phyloP scores from a whole-genome alignment of 2,888 invertebrate species.

The Lamellibrachia columna region DNA sequence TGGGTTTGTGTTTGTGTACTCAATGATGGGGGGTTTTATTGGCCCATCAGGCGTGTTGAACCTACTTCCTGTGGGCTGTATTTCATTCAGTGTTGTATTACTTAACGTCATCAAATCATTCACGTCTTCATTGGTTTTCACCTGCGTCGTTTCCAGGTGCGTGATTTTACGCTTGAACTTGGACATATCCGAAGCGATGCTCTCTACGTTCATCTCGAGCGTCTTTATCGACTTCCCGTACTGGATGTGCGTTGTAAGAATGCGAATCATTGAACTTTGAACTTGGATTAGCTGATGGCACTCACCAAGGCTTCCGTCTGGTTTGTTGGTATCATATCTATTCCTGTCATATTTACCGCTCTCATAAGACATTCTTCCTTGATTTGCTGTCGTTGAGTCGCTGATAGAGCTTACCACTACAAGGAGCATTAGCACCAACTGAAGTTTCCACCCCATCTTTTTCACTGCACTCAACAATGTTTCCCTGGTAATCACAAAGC shows the following conservation, averaged over 20 bases:
- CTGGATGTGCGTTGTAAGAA: slow-evolving; percentile 35
- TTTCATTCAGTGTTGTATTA: background rate
- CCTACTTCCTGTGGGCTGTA: background rate
- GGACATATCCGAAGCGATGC: background rate
- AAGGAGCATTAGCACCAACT: background rate
- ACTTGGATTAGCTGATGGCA: slow-evolving; percentile 28
- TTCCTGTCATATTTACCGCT: background rate
- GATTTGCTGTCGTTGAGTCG: background rate
- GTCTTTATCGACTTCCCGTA: slow-evolving; percentile 38
- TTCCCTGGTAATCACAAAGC: background rate
- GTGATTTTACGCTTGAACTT: background rate
- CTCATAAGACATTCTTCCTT: background rate
- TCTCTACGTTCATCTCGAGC: slow-evolving; percentile 30
- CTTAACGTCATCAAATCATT: slow-evolving; percentile 10
- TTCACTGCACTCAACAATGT: background rate
- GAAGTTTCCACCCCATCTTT: background rate
- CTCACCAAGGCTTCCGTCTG: background rate
- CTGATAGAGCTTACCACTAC: background rate
- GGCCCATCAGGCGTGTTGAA: background rate
- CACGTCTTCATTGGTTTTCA: background rate
- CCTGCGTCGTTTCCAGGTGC: background rate
- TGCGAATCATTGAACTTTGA: slow-evolving; percentile 34
- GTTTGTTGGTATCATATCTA: background rate
- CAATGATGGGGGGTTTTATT: background rate
- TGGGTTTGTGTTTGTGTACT: background rate